These are phyloP conservation scores for Rhinoptilus africanus DNA, from an alignment of 2,113 vertebrate genomes.

Conservation along the genomic window DNA sequence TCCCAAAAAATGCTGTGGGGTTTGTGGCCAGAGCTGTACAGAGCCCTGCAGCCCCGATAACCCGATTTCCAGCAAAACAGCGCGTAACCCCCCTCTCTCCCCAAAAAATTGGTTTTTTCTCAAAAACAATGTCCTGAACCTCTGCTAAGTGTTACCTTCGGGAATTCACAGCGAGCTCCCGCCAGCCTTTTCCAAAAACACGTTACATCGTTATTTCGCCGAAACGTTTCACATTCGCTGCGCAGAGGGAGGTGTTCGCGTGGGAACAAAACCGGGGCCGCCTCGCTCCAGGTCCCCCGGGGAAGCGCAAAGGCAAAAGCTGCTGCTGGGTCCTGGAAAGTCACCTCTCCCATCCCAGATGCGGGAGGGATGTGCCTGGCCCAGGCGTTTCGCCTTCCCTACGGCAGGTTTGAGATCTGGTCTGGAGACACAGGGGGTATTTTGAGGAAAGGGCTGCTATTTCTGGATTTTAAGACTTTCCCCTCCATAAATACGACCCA, in stretches of 20 bases:
- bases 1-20: rapidly evolving
- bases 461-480: background rate
- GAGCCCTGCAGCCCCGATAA: background rate
- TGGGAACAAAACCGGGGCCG: background rate
- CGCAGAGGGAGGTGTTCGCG: background rate
- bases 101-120: background rate
- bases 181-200: background rate
- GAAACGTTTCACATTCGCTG: rapidly evolving
- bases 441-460: background rate
- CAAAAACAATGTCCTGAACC: background rate
- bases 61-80: background rate
- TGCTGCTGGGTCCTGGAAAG: background rate
- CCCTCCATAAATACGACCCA: background rate
- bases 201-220: background rate
- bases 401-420: rapidly evolving
- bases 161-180: background rate
- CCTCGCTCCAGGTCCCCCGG: background rate
- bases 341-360: background rate
- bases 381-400: background rate
- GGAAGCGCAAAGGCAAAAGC: background rate
- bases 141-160: background rate
- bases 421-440: rapidly evolving
- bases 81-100: background rate
- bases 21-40: rapidly evolving
- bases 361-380: background rate